Evolutionary conservation across 2,113 vertebrate species (phyloP).

Genomic region (Urocolius indicus): DNA sequence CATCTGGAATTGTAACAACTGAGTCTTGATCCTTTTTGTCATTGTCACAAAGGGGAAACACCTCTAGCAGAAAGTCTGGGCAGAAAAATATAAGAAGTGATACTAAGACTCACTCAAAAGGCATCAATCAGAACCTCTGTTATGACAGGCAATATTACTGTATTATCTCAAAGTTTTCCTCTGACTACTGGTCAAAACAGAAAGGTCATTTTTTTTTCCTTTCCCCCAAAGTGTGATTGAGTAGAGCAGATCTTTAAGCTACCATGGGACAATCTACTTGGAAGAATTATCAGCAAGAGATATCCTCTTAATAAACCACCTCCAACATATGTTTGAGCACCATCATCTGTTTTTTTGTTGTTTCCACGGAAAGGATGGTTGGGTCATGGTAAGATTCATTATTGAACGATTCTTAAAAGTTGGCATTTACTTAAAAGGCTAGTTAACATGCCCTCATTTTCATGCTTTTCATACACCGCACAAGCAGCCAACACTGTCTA

Average conservation of each 20-base stretch:
- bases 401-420: background rate
- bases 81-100: background rate
- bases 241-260: background rate
- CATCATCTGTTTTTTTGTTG: background rate
- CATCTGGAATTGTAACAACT: background rate
- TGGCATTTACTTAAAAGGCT: background rate
- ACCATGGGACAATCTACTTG: background rate
- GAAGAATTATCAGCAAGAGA: background rate
- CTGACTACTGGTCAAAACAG: background rate
- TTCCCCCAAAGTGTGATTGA: background rate
- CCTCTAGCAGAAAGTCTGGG: background rate
- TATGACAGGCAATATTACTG: background rate
- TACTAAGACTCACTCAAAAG: background rate
- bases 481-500: background rate
- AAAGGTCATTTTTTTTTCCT: background rate
- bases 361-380: no score
- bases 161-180: background rate
- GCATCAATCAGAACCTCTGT: background rate
- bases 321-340: background rate
- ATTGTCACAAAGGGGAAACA: background rate
- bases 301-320: background rate
- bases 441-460: background rate
- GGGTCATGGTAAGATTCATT: background rate
- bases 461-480: accelerated
- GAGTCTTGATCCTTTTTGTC: background rate